Percentiles rank a stretch among this genome's conserved stretches.
phyloP scores from a whole-genome alignment of 2,797 vertebrate genomes.

The Myotis planiceps region DNA sequence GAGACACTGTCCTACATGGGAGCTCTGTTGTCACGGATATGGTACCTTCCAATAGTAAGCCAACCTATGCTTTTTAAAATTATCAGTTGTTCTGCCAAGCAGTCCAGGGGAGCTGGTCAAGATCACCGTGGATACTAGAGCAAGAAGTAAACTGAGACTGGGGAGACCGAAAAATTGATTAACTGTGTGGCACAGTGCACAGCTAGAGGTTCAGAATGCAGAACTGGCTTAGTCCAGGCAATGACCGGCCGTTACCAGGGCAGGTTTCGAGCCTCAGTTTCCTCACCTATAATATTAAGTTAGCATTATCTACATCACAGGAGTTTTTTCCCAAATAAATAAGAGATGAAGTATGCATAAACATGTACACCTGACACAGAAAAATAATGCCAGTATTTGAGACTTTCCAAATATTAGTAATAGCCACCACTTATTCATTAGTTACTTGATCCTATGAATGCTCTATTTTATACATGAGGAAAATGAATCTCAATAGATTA shows the following conservation, averaged over 20 bases:
- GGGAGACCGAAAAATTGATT: not conserved
- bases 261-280: not conserved
- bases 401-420: not conserved
- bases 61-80: not conserved
- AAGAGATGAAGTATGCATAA: not conserved
- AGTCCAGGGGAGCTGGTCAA: not conserved
- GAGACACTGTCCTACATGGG: not conserved
- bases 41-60: not conserved
- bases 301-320: not conserved
- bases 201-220: not conserved
- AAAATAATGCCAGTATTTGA: not conserved
- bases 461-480: not conserved
- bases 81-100: not conserved
- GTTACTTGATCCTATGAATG: not conserved
- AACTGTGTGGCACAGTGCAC: not conserved
- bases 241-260: not conserved
- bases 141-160: not conserved
- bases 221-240: not conserved
- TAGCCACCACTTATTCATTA: not conserved
- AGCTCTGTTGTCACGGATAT: not conserved
- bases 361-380: not conserved
- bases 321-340: not conserved
- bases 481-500: not conserved
- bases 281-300: not conserved
- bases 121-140: not conserved